A percentile compares a stretch with the other conserved stretches of the same genome.
Evolutionary conservation across 2,113 vertebrate genomes (phyloP).

Genomic region (Apeltes quadracus): DNA sequence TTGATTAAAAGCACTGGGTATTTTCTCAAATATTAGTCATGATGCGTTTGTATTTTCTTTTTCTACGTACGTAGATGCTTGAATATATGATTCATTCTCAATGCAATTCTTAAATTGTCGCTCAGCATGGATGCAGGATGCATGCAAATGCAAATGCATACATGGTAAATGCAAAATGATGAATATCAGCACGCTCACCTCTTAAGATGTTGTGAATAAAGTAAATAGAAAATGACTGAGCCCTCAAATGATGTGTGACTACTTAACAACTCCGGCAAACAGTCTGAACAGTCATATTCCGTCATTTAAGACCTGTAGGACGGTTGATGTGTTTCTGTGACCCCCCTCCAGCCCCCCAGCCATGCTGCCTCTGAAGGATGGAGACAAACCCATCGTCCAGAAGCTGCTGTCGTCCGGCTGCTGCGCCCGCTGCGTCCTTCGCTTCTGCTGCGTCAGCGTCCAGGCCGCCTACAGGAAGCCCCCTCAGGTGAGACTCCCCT

Average conservation of each 20-base stretch:
- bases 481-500: slow-evolving; percentile 76
- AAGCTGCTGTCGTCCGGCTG: slow-evolving; percentile 86
- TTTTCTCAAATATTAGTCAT: background rate
- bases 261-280: background rate
- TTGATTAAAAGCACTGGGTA: background rate
- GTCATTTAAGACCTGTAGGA: background rate
- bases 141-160: too few species aligned
- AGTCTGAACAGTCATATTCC: background rate
- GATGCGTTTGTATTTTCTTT: too few species aligned
- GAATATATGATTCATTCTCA: too few species aligned
- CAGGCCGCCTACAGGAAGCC: slow-evolving; percentile 83
- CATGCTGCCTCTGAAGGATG: slow-evolving; percentile 87
- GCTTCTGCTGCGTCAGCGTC: slow-evolving; percentile 89
- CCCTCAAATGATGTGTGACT: background rate
- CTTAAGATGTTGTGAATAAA: background rate
- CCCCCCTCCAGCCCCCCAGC: background rate
- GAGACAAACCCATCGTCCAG: slow-evolving; percentile 83
- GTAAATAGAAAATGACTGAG: background rate
- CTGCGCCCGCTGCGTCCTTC: slow-evolving; percentile 90
- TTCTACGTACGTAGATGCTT: too few species aligned
- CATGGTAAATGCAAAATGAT: background rate
- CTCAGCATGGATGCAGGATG: too few species aligned
- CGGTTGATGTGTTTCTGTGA: background rate
- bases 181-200: background rate
- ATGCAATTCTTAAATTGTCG: too few species aligned